These are phyloP conservation scores for Xenotilapia flavipinnis DNA, from an alignment of 2,113 vertebrate species.

Conservation along the genomic window DNA sequence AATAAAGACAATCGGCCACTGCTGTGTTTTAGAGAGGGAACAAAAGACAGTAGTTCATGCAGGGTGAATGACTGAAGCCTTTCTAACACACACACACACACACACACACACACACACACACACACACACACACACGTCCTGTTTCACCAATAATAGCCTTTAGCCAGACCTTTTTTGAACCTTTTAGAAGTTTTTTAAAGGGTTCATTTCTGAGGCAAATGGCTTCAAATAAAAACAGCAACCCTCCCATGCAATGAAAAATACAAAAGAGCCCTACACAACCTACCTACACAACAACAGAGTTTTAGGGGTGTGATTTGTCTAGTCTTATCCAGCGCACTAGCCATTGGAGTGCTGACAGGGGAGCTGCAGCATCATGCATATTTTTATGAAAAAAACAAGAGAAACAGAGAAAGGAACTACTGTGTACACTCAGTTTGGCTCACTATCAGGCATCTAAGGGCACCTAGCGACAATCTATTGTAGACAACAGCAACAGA, in stretches of 20 bases:
- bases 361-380: slow-evolving; percentile 18
- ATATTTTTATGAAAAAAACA: slow-evolving; percentile 25
- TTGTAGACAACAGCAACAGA: neutral
- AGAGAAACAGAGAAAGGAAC: neutral
- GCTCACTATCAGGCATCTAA: slow-evolving; percentile 24
- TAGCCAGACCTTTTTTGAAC: neutral
- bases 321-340: neutral
- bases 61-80: slow-evolving; percentile 20
- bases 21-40: slow-evolving; percentile 36
- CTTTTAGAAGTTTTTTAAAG: neutral
- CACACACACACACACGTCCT: neutral
- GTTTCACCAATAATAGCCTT: neutral
- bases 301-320: neutral
- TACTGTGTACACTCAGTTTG: neutral
- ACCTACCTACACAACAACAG: neutral
- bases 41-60: slow-evolving; percentile 36
- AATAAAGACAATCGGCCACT: slow-evolving; percentile 25
- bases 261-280: neutral
- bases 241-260: neutral
- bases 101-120: no score
- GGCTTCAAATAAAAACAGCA: neutral
- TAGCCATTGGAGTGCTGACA: neutral
- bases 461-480: neutral
- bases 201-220: neutral
- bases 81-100: neutral